Conservation (phyloP, 2,888 invertebrate genomes). For the Diplazon laetatorius region DNA sequence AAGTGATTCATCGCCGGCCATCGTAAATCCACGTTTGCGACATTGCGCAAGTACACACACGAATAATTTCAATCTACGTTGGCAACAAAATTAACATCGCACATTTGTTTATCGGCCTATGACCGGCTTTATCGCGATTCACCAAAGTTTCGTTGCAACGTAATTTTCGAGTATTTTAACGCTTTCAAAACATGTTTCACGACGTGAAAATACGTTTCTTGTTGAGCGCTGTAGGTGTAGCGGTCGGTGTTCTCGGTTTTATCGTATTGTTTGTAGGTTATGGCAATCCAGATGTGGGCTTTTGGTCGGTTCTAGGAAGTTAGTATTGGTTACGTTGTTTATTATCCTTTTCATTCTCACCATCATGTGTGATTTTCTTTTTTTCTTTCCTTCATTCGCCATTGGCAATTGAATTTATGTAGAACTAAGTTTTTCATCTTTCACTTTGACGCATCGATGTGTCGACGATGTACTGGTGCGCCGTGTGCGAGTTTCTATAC, state of each 20-base stretch:
- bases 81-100: neutral
- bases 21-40: neutral
- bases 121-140: neutral
- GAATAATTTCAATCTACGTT: too few species aligned
- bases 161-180: neutral
- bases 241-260: constrained; percentile 67
- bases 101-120: neutral
- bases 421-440: too few species aligned
- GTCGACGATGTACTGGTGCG: too few species aligned
- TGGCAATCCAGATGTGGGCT: constrained; percentile 70
- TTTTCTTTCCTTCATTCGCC: neutral
- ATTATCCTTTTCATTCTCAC: neutral
- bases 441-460: too few species aligned
- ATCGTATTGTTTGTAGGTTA: constrained; percentile 68
- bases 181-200: constrained; percentile 69
- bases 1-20: neutral
- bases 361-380: neutral
- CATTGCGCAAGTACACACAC: neutral
- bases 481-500: too few species aligned
- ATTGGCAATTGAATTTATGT: too few species aligned
- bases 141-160: too few species aligned
- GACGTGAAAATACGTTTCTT: constrained; percentile 60
- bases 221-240: constrained; percentile 67
- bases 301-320: constrained; percentile 74
- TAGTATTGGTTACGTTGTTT: constrained; percentile 55